Evolutionary conservation across 1,140 invertebrate genomes (phyloP).

Genomic region (Nephotettix cincticeps): DNA sequence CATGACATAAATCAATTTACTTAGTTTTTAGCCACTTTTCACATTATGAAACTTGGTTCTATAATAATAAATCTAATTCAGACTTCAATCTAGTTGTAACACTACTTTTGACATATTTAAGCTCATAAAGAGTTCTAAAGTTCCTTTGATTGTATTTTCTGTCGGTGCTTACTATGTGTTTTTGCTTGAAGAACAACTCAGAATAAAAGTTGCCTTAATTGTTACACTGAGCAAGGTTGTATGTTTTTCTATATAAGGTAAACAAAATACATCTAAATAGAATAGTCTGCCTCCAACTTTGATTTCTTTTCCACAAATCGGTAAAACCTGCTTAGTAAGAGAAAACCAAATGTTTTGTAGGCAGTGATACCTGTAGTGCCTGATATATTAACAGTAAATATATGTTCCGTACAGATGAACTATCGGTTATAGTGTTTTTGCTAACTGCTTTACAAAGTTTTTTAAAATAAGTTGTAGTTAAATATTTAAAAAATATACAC

Average conservation of each 20-base stretch:
- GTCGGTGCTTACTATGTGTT: not conserved
- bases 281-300: not conserved
- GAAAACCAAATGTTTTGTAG: not conserved
- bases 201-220: constrained; percentile 23
- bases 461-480: constrained; percentile 3
- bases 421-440: not conserved
- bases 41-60: no score
- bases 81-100: no score
- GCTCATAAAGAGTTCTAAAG: not conserved
- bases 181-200: not conserved
- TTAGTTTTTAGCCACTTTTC: no score
- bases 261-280: not conserved
- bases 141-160: not conserved
- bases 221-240: not conserved
- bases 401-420: not conserved
- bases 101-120: no score
- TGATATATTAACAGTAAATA: constrained; percentile 12
- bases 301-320: not conserved
- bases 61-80: no score
- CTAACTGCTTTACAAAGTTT: constrained; percentile 7
- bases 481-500: constrained; percentile 11
- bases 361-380: constrained; percentile 25
- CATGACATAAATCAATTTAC: no score
- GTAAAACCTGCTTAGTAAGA: constrained; percentile 3
- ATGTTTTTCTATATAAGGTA: constrained; percentile 10